Evolutionary conservation across 1,140 invertebrate species (phyloP), one percentile per base, ranked within the genome.

Genomic region (Anadara kagoshimensis): DNA sequence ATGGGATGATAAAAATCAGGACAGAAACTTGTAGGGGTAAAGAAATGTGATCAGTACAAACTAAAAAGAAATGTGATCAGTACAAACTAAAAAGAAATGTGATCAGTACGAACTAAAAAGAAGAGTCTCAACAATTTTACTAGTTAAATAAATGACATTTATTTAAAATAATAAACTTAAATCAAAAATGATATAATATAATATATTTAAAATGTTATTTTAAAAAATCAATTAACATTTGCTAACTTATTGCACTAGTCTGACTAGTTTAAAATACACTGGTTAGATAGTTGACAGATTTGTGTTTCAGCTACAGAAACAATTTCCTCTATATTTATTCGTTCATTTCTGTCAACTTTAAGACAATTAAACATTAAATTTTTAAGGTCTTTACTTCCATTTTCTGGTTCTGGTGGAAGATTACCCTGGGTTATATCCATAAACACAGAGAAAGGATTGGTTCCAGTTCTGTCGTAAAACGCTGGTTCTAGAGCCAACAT

Each of bases 401-500:
- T 18, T 54, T 43, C 43, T 22, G 78, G 69, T 18, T 64, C 49
- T 18, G 72, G 65, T 26, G 81, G 76, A 16, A 76, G 26, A 56
- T 61, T 58, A 45, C 78, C 80, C 57, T 78, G 67, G 45, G 75
- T 76, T n/a, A 82, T 75, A 18, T 75, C 67, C 74, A 74, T 75
- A 58, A 62, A 73, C 41, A 78, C 78, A 22, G 61, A 58, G 53
- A 80, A 76, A 14, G 73, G 74, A 62, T 78, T 78, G n/a, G 41
- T 71, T 12, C 75, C 76, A 26, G 65, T 51, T 16, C 65, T 26
- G 43, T 76, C 75, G 62, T 76, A 74, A 43, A 71, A 83, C 41
- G 79, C 79, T 51, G 81, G 75, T 67, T 77, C 73, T 22, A 81
- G 61, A 51, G 79, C 75, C 45, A 81, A 24, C 45, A 80, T 67